phyloP scores from a whole-genome alignment of 2,113 vertebrate genomes.

The Diadophis punctatus region DNA sequence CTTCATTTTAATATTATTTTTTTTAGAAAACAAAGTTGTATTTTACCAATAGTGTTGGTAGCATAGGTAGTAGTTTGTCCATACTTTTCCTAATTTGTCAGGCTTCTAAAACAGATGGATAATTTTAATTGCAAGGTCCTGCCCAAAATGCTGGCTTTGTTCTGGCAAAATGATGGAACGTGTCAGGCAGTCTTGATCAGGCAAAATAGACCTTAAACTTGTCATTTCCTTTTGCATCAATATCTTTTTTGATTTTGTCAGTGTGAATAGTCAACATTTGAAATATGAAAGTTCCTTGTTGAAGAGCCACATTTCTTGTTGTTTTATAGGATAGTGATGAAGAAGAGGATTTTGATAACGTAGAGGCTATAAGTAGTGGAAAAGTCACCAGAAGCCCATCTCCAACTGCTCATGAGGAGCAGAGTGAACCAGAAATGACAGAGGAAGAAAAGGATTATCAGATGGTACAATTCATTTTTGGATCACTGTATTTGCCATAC shows the following conservation, averaged over 20 bases:
- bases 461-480: slow-evolving; percentile 74
- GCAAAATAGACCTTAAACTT: background rate
- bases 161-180: background rate
- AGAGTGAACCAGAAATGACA: slow-evolving; percentile 94
- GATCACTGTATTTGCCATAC: slow-evolving; percentile 1
- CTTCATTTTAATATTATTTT: background rate
- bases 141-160: background rate
- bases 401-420: slow-evolving; percentile 85
- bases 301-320: background rate
- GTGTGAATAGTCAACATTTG: background rate
- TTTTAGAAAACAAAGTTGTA: background rate
- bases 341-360: slow-evolving; percentile 78
- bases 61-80: background rate
- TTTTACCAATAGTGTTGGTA: background rate
- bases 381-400: slow-evolving; percentile 83
- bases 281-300: slow-evolving; percentile 8
- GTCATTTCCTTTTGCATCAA: background rate
- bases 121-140: background rate
- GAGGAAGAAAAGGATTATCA: slow-evolving; percentile 97
- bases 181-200: background rate
- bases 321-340: slow-evolving; percentile 89
- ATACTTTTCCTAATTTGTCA: background rate
- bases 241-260: background rate
- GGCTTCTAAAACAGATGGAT: background rate
- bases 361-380: slow-evolving; percentile 72